These are phyloP conservation scores for Salvelinus namaycush DNA, from an alignment of 2,113 vertebrate species.

Conservation along the genomic window DNA sequence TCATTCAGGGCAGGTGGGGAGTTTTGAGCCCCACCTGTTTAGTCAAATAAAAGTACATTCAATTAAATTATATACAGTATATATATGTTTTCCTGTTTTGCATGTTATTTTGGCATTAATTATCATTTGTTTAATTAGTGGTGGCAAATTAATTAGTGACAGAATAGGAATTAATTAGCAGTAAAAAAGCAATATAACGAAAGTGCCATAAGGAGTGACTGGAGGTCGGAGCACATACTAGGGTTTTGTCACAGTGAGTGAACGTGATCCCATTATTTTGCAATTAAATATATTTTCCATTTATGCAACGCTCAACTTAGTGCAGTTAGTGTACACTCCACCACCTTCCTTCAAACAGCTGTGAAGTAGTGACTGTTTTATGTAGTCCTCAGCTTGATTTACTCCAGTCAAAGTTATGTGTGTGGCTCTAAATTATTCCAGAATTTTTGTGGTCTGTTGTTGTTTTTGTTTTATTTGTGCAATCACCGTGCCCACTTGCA, in stretches of 20 bases:
- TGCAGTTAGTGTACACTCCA: background rate
- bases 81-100: too few relatives aligned
- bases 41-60: too few relatives aligned
- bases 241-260: conserved; percentile 23
- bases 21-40: too few relatives aligned
- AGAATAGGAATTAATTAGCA: conserved; percentile 74
- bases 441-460: background rate
- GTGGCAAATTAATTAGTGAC: conserved; percentile 73
- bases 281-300: conserved; percentile 56
- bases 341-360: background rate
- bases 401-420: background rate
- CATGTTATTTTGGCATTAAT: too few relatives aligned
- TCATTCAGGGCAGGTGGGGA: too few relatives aligned
- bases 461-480: conserved; percentile 21
- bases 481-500: background rate
- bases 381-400: background rate
- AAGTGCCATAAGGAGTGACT: conserved; percentile 53
- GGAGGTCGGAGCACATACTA: conserved; percentile 57
- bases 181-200: conserved; percentile 58
- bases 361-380: background rate
- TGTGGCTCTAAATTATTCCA: background rate
- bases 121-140: conserved; percentile 64
- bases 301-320: background rate
- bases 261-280: conserved; percentile 63
- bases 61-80: too few relatives aligned